These are phyloP conservation scores for Ascaphus truei DNA, from an alignment of 2,113 vertebrate species.

Conservation along the genomic window DNA sequence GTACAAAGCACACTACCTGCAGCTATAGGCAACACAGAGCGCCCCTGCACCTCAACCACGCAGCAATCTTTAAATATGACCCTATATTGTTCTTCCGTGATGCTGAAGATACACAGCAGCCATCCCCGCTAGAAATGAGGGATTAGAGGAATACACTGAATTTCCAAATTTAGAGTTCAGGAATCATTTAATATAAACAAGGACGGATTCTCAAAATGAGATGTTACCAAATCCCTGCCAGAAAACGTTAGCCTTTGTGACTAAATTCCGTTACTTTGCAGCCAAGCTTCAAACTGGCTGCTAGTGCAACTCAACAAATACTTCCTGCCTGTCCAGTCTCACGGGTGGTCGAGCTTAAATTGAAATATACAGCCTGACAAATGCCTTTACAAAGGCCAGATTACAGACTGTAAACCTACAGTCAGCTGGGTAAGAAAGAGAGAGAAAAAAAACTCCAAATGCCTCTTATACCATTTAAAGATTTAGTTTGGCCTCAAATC, in stretches of 20 bases:
- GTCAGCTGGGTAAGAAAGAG: conserved; percentile 71
- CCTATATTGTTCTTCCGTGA: conserved; percentile 36
- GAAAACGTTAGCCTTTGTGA: conserved; percentile 61
- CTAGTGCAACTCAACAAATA: conserved; percentile 63
- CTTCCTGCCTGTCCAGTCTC: conserved; percentile 71
- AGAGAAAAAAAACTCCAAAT: conserved; percentile 45
- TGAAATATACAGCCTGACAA: conserved; percentile 86
- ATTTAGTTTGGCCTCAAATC: conserved; percentile 55
- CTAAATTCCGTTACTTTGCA: conserved; percentile 68
- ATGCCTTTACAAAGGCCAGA: conserved; percentile 85
- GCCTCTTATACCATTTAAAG: conserved; percentile 65
- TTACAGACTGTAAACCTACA: conserved; percentile 91
- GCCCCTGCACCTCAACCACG: neutral
- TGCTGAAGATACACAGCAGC: conserved; percentile 44
- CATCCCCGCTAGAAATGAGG: conserved; percentile 41
- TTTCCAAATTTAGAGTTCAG: conserved; percentile 81
- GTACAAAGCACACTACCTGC: neutral
- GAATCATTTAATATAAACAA: conserved; percentile 80
- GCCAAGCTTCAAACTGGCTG: conserved; percentile 60
- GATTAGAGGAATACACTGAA: conserved; percentile 59
- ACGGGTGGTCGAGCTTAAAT: conserved; percentile 87
- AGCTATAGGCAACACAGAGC: neutral
- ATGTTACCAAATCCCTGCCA: conserved; percentile 61
- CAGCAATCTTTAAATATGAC: neutral
- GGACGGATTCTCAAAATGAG: conserved; percentile 58